Conservation (phyloP, 2,797 vertebrate species). For the Cetoscarus ocellatus region DNA sequence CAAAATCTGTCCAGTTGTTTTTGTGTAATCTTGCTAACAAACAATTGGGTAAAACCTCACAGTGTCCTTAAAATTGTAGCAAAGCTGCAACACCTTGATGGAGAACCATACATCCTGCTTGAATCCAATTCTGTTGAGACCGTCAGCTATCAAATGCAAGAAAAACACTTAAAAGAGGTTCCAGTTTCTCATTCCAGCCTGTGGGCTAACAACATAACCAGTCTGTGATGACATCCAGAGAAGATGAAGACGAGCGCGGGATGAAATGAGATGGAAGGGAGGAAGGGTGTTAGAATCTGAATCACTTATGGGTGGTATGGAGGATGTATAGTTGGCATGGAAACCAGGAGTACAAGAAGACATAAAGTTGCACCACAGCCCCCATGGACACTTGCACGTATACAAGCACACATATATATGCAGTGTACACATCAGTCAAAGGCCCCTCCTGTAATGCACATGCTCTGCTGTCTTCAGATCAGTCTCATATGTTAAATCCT, state of each 20-base stretch:
- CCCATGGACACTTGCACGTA: background rate
- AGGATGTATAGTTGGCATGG: constrained; percentile 55
- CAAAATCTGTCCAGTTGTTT: no score
- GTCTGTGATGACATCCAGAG: background rate
- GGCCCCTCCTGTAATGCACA: constrained; percentile 13
- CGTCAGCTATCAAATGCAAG: background rate
- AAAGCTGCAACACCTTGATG: background rate
- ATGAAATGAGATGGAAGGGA: constrained; percentile 5
- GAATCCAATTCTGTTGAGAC: background rate
- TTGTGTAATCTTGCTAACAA: background rate
- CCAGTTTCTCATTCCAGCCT: background rate
- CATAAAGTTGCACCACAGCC: constrained; percentile 5
- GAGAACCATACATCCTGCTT: background rate
- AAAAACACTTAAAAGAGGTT: background rate
- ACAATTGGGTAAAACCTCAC: background rate
- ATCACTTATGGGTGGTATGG: constrained; percentile 7
- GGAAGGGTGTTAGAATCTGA: constrained; percentile 8
- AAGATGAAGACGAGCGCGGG: background rate
- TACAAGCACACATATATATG: background rate
- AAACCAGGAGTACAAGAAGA: constrained; percentile 31
- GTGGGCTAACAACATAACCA: background rate
- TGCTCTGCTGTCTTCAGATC: constrained; percentile 12
- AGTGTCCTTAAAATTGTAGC: background rate
- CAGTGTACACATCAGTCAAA: constrained; percentile 1
- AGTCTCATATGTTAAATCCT: constrained; percentile 16